Evolutionary conservation across 2,113 vertebrate genomes (phyloP).

Genomic region (Nematolebias whitei): DNA sequence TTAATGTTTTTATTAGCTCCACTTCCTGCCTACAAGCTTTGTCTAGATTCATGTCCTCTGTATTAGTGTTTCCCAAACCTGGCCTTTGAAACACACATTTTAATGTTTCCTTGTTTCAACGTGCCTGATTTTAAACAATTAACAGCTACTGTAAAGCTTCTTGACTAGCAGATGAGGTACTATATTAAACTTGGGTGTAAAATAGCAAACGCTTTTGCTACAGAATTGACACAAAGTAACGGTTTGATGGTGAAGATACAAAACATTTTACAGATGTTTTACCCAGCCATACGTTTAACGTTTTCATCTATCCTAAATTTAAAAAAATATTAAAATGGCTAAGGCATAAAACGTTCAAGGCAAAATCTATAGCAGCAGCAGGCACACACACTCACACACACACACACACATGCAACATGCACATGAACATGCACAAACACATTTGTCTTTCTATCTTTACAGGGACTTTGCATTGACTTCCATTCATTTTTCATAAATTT

Average conservation of each 20-base stretch:
- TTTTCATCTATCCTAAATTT: background rate
- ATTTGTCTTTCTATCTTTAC: no score
- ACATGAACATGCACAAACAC: no score
- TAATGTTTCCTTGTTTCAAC: background rate
- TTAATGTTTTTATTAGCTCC: no score
- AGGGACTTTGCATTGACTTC: no score
- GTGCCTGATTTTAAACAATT: background rate
- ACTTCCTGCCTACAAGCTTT: no score
- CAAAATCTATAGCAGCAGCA: background rate
- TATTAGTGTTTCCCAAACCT: background rate
- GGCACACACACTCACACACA: constrained; percentile 11
- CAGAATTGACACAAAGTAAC: background rate
- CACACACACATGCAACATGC: no score
- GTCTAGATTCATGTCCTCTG: no score
- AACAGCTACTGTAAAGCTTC: no score
- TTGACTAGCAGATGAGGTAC: background rate
- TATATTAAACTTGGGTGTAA: background rate
- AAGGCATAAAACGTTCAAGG: background rate
- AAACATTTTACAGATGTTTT: background rate
- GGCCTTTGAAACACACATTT: background rate
- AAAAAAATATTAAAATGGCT: background rate
- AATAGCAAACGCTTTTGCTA: background rate
- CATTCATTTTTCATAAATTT: no score
- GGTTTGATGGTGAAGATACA: background rate
- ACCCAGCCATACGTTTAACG: background rate